Base-by-base conservation (phyloP, 1,140 invertebrate species). In the Listronotus bonariensis region DNA sequence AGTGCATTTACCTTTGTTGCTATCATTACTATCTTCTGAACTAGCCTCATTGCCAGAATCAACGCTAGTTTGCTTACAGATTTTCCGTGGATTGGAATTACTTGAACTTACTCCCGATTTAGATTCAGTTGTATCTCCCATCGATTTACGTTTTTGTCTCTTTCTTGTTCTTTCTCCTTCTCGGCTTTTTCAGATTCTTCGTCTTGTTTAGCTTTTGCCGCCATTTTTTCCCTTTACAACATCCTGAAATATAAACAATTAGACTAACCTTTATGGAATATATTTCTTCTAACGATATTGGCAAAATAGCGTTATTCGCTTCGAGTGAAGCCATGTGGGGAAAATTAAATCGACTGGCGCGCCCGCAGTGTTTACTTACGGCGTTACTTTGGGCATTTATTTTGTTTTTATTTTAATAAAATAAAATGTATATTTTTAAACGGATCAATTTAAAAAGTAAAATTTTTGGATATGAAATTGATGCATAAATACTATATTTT, bases 41-140 rank as follows among this genome's bases (percentile, higher is more conserved):
- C 92, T 95, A 0, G 92, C 92, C 79, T 96, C 94, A 79, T 96
- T 95, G 41, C 92, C 92, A 18, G 92, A 95, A 81, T 95, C 93
- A 6, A 92, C 85, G 20, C 87, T 84, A 26, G 86, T 84, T 71
- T 87, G 85, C 71, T 92, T 91, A 41, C 82, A 80, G 32, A 87
- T 82, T 77, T 87, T 87, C 61, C 85, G 77, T 8, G 84, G 81
- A 67, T 71, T 73, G 3, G 42, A 41, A 36, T 9, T 48, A 42
- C 52, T 55, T 31, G 54, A 62, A 32, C 52, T 26, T 9, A 26
- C 17, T 14, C 57, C 66, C 32, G 38, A 51, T 67, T 68, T 69
- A n/a, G 52, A 15, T 46, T 73, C 71, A 0, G 51, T 49, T 14
- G 58, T n/a, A 18, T 71, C 68, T 6, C 34, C 66, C 9, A 58